These are phyloP conservation scores for Drosophila lowei DNA, from an alignment of 1,140 invertebrate genomes.

Conservation along the genomic window DNA sequence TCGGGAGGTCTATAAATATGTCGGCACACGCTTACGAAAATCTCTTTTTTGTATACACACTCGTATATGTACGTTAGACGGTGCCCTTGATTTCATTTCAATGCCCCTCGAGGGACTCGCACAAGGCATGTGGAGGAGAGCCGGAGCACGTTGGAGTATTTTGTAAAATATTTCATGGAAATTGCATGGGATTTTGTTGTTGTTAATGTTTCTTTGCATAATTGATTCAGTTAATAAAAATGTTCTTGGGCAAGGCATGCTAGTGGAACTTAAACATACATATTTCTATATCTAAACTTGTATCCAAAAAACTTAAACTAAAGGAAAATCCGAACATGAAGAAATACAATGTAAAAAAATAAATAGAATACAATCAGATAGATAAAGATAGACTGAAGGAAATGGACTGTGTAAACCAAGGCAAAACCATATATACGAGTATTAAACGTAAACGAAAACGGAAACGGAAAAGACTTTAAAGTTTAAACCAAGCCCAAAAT, in stretches of 20 bases:
- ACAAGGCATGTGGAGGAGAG: constrained; percentile 22
- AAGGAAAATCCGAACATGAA: constrained; percentile 8
- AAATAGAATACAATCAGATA: constrained; percentile 7
- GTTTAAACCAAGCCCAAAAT: constrained; percentile 42
- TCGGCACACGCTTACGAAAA: constrained; percentile 49
- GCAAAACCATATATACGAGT: neutral
- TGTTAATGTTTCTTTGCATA: constrained; percentile 29
- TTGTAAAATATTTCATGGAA: constrained; percentile 22
- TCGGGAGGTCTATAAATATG: constrained; percentile 44
- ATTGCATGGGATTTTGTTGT: neutral
- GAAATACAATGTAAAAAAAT: constrained; percentile 10
- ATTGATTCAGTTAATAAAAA: constrained; percentile 30
- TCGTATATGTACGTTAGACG: neutral
- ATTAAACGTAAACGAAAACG: constrained; percentile 36
- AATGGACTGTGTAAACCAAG: constrained; percentile 40
- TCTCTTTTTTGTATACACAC: constrained; percentile 8
- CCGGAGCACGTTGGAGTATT: constrained; percentile 35
- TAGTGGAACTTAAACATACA: constrained; percentile 21
- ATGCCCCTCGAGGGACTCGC: constrained; percentile 10
- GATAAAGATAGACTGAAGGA: constrained; percentile 11
- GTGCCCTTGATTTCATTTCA: constrained; percentile 61
- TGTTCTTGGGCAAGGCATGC: constrained; percentile 8
- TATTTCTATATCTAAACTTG: constrained; percentile 25
- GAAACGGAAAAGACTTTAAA: constrained; percentile 36
- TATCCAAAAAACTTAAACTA: constrained; percentile 23